Evolutionary conservation across 2,797 vertebrate species (phyloP).

Genomic region (Leuciscus waleckii): DNA sequence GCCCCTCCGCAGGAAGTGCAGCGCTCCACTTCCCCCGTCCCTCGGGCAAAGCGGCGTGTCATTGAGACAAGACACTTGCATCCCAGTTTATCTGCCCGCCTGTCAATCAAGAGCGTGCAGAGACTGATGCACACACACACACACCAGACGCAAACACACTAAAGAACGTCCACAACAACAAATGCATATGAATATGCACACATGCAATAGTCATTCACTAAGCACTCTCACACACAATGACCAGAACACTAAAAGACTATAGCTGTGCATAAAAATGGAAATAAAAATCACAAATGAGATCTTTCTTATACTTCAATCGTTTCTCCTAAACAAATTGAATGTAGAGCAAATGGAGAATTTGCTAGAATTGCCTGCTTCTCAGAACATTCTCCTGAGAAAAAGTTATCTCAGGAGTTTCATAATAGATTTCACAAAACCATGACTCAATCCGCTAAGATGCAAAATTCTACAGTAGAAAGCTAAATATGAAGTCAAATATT

Average conservation of each 20-base stretch:
- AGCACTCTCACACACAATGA: not conserved
- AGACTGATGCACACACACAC: constrained; percentile 45
- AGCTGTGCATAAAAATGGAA: not conserved
- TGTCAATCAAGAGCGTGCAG: constrained; percentile 69
- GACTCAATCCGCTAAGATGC: not conserved
- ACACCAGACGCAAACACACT: constrained; percentile 38
- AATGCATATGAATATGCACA: not conserved
- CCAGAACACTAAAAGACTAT: not conserved
- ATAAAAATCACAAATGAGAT: constrained; percentile 6
- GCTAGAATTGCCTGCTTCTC: not conserved
- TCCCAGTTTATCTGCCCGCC: constrained; percentile 72
- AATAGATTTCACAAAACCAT: not conserved
- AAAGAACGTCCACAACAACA: constrained; percentile 36
- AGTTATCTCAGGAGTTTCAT: not conserved
- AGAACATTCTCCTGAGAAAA: not conserved
- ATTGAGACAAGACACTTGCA: constrained; percentile 68
- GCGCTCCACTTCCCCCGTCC: constrained; percentile 77
- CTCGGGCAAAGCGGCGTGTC: constrained; percentile 72
- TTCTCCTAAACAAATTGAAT: constrained; percentile 2
- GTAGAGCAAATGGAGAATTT: not conserved
- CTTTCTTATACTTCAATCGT: not conserved
- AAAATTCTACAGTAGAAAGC: not conserved
- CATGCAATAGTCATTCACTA: not conserved
- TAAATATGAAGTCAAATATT: constrained; percentile 2
- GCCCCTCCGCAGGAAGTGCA: constrained; percentile 83